phyloP scores from a whole-genome alignment of 2,888 invertebrate species.

The Tricholauxania praeusta region DNA sequence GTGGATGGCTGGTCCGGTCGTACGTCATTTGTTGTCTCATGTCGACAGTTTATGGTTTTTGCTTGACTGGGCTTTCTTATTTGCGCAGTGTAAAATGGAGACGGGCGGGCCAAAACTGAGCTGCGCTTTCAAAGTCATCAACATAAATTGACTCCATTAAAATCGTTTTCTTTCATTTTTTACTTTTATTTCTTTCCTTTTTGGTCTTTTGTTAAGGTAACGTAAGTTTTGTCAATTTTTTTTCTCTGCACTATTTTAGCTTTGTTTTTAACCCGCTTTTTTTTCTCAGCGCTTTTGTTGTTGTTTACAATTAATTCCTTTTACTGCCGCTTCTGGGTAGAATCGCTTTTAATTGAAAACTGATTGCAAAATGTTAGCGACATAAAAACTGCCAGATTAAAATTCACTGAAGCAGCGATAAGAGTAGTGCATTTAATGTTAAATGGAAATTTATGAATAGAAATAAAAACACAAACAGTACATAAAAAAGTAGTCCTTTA shows the following conservation, averaged over 20 bases:
- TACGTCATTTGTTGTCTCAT: constrained; percentile 43
- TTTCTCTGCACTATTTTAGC: constrained; percentile 22
- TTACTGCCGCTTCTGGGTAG: constrained; percentile 6
- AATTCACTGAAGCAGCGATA: neutral
- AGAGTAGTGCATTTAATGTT: constrained; percentile 14
- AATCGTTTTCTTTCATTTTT: neutral
- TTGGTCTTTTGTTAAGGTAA: neutral
- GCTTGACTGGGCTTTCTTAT: constrained; percentile 38
- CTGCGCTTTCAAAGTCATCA: constrained; percentile 19
- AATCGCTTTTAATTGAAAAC: constrained; percentile 54
- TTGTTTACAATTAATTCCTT: constrained; percentile 7
- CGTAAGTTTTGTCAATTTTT: neutral
- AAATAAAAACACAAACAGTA: neutral
- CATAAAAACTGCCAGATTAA: constrained; percentile 7
- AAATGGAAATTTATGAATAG: constrained; percentile 8
- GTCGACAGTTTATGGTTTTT: constrained; percentile 48
- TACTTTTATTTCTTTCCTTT: neutral
- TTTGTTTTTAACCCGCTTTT: constrained; percentile 15
- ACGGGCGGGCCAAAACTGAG: neutral
- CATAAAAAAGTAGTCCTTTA: too few relatives aligned
- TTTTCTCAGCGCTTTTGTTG: constrained; percentile 13
- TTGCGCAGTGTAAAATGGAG: neutral
- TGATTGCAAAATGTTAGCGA: constrained; percentile 32
- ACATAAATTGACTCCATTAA: constrained; percentile 32
- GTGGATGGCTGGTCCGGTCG: constrained; percentile 9